These are phyloP conservation scores for Amphiprion clarkii DNA, from an alignment of 2,797 vertebrate genomes.

Conservation along the genomic window DNA sequence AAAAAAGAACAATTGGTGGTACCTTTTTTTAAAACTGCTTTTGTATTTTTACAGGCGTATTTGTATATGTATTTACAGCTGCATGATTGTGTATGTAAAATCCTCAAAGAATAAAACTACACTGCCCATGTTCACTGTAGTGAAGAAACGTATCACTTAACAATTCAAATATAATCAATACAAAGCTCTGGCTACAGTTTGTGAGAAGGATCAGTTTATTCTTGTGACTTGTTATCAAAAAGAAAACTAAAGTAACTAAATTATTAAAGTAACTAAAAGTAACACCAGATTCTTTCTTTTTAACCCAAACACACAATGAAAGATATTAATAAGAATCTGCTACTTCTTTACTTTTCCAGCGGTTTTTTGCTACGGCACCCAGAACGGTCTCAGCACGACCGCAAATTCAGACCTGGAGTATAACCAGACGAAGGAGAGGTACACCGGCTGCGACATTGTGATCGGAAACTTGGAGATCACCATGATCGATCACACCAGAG, in stretches of 20 bases:
- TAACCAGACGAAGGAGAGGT: constrained; percentile 88
- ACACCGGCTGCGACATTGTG: constrained; percentile 93
- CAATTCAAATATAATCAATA: not conserved
- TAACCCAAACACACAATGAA: not conserved
- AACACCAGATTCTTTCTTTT: not conserved
- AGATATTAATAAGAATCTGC: constrained; percentile 6
- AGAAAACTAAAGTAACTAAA: too few relatives aligned
- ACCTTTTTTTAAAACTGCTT: not conserved
- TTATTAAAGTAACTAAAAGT: too few relatives aligned
- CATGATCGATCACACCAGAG: constrained; percentile 89
- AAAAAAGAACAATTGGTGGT: constrained; percentile 3
- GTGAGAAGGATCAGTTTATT: too few relatives aligned
- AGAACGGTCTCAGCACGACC: constrained; percentile 90
- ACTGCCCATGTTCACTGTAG: too few relatives aligned
- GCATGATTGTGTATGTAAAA: too few relatives aligned
- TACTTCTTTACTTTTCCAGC: constrained; percentile 41
- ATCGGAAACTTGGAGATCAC: constrained; percentile 97
- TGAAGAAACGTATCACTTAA: not conserved
- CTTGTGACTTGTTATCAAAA: not conserved
- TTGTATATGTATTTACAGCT: not conserved
- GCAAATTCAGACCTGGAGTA: constrained; percentile 87
- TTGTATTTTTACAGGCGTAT: constrained; percentile 21
- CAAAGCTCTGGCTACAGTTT: not conserved
- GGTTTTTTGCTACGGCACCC: constrained; percentile 90
- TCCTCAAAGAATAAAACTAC: too few relatives aligned